Base-by-base conservation (phyloP, 2,888 invertebrate species). In the Argynnis bischoffii region DNA sequence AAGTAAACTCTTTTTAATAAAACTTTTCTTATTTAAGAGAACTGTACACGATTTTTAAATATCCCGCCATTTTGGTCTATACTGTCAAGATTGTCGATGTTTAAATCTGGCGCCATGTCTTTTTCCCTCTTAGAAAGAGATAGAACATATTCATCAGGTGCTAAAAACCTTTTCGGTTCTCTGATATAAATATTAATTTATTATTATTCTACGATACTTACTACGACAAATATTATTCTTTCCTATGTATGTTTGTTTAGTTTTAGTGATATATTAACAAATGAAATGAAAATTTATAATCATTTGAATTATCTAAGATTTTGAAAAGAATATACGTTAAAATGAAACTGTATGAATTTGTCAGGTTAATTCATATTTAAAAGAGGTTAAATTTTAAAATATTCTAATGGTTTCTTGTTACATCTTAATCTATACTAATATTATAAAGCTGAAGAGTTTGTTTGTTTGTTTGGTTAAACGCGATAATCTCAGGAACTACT, bases 21-120 rank as follows among this genome's bases (percentile, higher is more conserved):
- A 48, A 48, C n/a, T 59, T 57, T 57, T 48, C 26, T 11, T 15
- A 31, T 16, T 51, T 41, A 8, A 41, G 35, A 11, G 35, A 41
- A 41, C 16, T 8, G 6, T 51, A 4, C 3, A 51, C 1, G 50
- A 56, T 18, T 64, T 86, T 86, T 77, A 70, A 78, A 81, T 77
- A 77, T 87, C 82, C 83, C 90, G 88, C 87, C 85, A 72, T 68
- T 66, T 56, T 57, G 18, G 47, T 69, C 57, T 72, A 67, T 70
- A 74, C 72, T 80, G 78, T 82, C 84, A 86, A 81, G 76, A 78
- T 79, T 75, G 66, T 73, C 77, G 77, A 78, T 71, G 74, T 87
- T 88, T 80, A 77, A 87, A 89, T 80, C 76, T 85, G 76, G 81
- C 89, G 88, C 87, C 78, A 76, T 69, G 31, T 55, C 61, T 63